Evolutionary conservation across 1,140 invertebrate genomes (phyloP), one percentile per base, ranked within the genome.

Genomic region (Mactra quadrangularis): DNA sequence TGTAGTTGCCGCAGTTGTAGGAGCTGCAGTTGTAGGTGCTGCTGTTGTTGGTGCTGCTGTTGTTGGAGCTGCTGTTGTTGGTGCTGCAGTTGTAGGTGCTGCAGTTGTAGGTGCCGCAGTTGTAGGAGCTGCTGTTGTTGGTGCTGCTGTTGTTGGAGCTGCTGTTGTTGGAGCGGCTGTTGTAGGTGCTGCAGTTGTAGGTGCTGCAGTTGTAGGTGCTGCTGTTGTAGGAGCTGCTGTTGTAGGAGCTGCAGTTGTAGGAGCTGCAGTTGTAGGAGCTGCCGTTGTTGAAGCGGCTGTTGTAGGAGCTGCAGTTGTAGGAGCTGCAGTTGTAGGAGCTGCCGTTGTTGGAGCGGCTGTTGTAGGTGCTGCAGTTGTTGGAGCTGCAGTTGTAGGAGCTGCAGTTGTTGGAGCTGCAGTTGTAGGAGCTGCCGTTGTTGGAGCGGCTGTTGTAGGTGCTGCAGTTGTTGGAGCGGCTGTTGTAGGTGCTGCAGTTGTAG

Each of bases 111-210:
- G 17, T 41, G 64, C 31, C 2, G 64, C 22, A 2, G 64, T 1
- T 19, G 38, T 47, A 4, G 38, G 1, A 11, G 64, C 47, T 27
- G 64, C 25, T 17, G 64, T 52, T 27, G 47, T 29, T 47, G 64
- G 3, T 13, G 64, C 13, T 38, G 38, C 38, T 47, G 64, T 70
- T 11, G 64, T 70, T 7, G 64, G 22, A 1, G 64, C 6, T 27
- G 47, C 19, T 6, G 17, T 29, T 47, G 64, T 70, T 47, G 64
- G 45, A 27, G 64, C 25, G 9, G 64, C 47, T 70, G 64, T 3
- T 47, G 64, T 11, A 2, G 38, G 15, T 7, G 64, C 47, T 50
- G 64, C 47, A 27, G 64, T 70, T 27, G 64, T 47, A 3, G 64
- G 17, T 29, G 64, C 4, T 11, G 38, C 35, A 7, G 64, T 52